Conservation (phyloP, 2,113 vertebrate genomes). For the Physeter macrocephalus region DNA sequence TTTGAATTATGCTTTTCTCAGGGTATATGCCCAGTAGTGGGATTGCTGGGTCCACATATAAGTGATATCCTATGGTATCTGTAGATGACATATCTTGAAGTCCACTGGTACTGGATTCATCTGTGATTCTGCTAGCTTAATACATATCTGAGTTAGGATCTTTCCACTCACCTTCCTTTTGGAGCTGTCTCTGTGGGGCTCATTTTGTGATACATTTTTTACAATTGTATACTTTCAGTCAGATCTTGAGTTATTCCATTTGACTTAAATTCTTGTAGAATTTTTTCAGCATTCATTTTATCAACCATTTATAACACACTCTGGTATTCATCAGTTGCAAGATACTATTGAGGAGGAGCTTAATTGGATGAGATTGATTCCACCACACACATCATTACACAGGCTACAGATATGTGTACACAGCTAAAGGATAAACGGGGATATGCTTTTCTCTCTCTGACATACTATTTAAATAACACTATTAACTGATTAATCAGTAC, state of each 20-base stretch:
- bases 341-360: constrained; percentile 12
- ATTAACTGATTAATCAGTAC: constrained; percentile 46
- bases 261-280: neutral
- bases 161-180: neutral
- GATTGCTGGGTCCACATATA: neutral
- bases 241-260: constrained; percentile 25
- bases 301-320: constrained; percentile 5
- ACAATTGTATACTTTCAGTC: constrained; percentile 20
- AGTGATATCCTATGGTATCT: neutral
- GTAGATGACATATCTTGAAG: neutral
- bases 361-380: constrained; percentile 44
- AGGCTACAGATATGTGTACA: neutral
- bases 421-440: neutral
- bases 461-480: constrained; percentile 47
- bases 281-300: constrained; percentile 30
- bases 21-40: too few species aligned
- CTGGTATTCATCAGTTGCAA: constrained; percentile 31
- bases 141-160: neutral
- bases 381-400: neutral
- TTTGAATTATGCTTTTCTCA: too few species aligned
- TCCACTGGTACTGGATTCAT: neutral
- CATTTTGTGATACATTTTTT: neutral
- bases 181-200: neutral
- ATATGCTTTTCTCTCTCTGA: neutral
- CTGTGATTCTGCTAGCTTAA: neutral